Conservation (phyloP, 2,797 vertebrate genomes). For the Podarcis lilfordi region DNA sequence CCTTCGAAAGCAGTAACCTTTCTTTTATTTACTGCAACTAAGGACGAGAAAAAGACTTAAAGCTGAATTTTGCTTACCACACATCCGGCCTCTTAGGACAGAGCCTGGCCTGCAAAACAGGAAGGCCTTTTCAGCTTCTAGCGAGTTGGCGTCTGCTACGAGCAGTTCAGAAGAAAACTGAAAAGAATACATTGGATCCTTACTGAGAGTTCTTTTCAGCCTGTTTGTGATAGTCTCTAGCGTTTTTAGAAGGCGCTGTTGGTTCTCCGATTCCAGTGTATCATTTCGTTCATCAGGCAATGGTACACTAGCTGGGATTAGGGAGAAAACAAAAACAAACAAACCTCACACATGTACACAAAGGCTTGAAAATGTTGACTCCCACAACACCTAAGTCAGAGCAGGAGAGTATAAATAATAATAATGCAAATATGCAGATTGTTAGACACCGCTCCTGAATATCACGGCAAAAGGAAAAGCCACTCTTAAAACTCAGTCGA, state of each 20-base stretch:
- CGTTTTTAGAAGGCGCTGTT: conserved; percentile 90
- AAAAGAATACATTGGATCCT: conserved; percentile 91
- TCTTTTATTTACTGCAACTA: conserved; percentile 7
- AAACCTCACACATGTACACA: neutral
- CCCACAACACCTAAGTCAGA: neutral
- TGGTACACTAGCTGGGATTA: conserved; percentile 94
- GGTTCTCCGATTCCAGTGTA: conserved; percentile 92
- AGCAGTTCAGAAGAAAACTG: conserved; percentile 92
- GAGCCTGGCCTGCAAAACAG: conserved; percentile 94
- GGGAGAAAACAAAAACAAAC: conserved; percentile 45
- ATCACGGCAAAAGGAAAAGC: neutral
- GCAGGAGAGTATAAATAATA: too few relatives aligned
- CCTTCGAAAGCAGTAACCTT: conserved; percentile 10
- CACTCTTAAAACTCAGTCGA: neutral
- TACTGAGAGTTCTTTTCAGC: conserved; percentile 90
- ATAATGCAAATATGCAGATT: neutral
- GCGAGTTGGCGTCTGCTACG: conserved; percentile 90
- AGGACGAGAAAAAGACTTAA: neutral
- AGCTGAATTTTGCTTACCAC: conserved; percentile 83
- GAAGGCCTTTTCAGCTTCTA: conserved; percentile 89
- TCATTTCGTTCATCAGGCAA: conserved; percentile 93
- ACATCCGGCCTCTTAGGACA: conserved; percentile 93
- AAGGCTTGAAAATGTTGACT: conserved; percentile 29
- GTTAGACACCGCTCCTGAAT: neutral
- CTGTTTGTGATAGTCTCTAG: conserved; percentile 93